A percentile compares a stretch with the other conserved stretches of the same genome.
These are phyloP conservation scores for Saturnia pavonia DNA, from an alignment of 2,888 invertebrate species.

Conservation along the genomic window DNA sequence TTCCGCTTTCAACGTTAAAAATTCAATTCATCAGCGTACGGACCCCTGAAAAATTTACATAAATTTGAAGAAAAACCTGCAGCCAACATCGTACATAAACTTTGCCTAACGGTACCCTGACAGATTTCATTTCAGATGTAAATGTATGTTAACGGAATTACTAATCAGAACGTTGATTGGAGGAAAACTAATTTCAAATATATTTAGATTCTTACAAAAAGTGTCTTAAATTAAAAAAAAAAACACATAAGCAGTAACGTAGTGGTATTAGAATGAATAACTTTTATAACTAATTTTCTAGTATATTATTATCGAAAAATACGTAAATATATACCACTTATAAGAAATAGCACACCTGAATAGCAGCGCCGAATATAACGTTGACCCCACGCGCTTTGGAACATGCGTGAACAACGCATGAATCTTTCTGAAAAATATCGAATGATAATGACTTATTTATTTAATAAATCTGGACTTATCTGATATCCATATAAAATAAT, in stretches of 20 bases:
- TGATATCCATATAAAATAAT: no score
- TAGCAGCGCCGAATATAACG: no score
- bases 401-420: no score
- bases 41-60: constrained; percentile 39
- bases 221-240: neutral
- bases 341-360: no score
- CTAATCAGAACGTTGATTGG: constrained; percentile 23
- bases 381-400: no score
- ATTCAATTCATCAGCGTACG: constrained; percentile 42
- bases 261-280: no score
- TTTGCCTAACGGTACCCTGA: constrained; percentile 31
- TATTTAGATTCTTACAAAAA: neutral
- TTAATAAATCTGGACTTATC: no score
- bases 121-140: constrained; percentile 26
- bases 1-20: constrained; percentile 39
- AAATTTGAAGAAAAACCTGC: constrained; percentile 36
- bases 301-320: no score
- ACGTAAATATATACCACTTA: no score
- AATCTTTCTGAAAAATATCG: no score
- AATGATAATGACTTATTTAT: no score
- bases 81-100: constrained; percentile 22
- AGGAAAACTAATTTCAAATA: constrained; percentile 11
- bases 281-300: no score
- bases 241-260: neutral
- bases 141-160: constrained; percentile 26